These are phyloP conservation scores for Myzus persicae DNA, from an alignment of 1,140 invertebrate genomes.

Conservation along the genomic window DNA sequence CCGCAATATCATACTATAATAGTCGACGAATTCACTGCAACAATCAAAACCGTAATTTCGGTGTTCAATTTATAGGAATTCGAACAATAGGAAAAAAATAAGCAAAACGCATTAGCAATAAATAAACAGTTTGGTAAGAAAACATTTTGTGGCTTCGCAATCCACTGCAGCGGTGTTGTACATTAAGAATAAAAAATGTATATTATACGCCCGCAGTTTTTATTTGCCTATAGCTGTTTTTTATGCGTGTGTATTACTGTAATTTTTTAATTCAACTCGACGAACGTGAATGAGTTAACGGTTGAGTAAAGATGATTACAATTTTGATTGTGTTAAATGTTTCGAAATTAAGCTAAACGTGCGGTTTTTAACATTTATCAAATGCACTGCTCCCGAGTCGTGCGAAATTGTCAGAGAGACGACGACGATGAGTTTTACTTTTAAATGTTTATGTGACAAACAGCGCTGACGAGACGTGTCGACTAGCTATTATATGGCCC, in stretches of 20 bases:
- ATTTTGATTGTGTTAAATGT: conserved; percentile 10
- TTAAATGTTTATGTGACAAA: neutral
- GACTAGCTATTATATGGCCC: neutral
- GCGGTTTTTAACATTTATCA: neutral
- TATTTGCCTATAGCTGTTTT: too few species aligned
- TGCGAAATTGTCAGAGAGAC: neutral
- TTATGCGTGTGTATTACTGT: neutral
- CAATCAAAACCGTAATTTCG: neutral
- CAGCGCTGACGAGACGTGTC: neutral
- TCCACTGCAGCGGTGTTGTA: neutral
- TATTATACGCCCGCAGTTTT: neutral
- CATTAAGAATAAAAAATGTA: neutral
- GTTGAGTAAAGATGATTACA: neutral
- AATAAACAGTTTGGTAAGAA: conserved; percentile 8
- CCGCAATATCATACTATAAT: neutral
- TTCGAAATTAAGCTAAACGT: conserved; percentile 32
- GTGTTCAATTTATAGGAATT: neutral
- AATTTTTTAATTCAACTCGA: neutral
- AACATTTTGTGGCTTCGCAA: neutral
- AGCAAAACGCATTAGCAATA: neutral
- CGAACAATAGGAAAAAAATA: neutral
- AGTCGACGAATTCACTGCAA: neutral
- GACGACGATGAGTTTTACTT: neutral
- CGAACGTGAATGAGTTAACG: neutral
- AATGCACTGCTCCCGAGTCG: neutral